Base-by-base conservation (phyloP, 92 coral and sea anemone species). In the Pocillopora meandrina region DNA sequence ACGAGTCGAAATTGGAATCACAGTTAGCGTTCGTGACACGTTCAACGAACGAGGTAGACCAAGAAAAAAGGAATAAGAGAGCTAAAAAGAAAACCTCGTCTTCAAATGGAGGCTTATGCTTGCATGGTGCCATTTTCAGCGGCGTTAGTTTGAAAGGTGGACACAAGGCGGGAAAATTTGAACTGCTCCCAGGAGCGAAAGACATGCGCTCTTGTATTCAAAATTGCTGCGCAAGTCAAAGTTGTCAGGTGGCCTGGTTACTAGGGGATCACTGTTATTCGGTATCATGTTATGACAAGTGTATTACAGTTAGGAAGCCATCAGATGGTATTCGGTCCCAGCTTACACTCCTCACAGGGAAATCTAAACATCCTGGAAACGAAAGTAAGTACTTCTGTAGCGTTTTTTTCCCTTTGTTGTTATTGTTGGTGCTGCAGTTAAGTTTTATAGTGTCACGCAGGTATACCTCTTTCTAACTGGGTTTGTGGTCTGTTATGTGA, bases 231-330 rank as follows among this genome's bases (percentile, higher is more conserved):
- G 88, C 86, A 70, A 92, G 89, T 13, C 87, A 79, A 16, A 87
- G 85, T 56, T 97, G 99, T 82, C 84, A 97, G 75, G 89, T 93
- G 34, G 99, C 99, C 42, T 97, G 92, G 83, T 81, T 95, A 34
- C 93, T 92, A 4, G 99, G 94, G 1, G 82, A 89, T 17, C 91
- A 96, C 61, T 97, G 99, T 81, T 95, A 97, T 81, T 92, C 98
- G 1, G 98, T 97, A 62, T 83, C 89, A 21, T 97, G 99, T 73
- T 89, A 85, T 72, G 98, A 95, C 84, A 90, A 93, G 52, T 97
- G 99, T 66, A 85, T 88, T 10, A 90, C 98, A 0, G 82, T 88
- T 10, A 92, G 84, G 69, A 90, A 86, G 78, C 76, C 75, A 12
- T 80, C 92, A 1, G 71, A 82, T 12, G 75, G 35, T 11, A 83